These are phyloP conservation scores for Dicycla oo DNA, from an alignment of 2,888 invertebrate genomes.

Conservation along the genomic window DNA sequence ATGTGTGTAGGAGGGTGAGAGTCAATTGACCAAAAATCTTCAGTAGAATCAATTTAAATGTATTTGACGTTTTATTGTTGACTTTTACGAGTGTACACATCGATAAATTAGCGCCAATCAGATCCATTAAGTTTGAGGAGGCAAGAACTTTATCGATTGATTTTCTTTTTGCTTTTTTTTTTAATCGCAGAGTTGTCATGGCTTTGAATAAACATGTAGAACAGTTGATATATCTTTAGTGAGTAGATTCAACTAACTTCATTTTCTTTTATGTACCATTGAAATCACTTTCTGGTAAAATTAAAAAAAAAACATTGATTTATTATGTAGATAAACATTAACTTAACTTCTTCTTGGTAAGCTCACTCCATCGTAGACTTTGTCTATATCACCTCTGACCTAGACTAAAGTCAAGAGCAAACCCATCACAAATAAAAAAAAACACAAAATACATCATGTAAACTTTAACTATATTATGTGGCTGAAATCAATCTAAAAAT, in stretches of 20 bases:
- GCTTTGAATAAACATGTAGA: not conserved
- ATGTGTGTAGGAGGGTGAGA: too few species aligned
- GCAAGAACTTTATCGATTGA: slow-evolving; percentile 22
- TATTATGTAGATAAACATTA: not conserved
- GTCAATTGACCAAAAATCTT: slow-evolving; percentile 42
- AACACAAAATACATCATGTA: slow-evolving; percentile 11
- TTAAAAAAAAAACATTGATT: not conserved
- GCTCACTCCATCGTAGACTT: too few species aligned
- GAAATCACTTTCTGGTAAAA: too few species aligned
- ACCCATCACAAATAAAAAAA: slow-evolving; percentile 22
- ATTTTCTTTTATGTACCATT: too few species aligned
- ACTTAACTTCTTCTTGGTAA: too few species aligned
- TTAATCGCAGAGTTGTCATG: slow-evolving; percentile 10
- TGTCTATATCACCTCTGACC: too few species aligned
- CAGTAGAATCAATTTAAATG: slow-evolving; percentile 45
- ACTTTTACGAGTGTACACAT: slow-evolving; percentile 50
- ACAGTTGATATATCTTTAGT: not conserved
- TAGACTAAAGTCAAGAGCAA: too few species aligned
- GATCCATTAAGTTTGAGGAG: slow-evolving; percentile 28
- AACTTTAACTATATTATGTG: slow-evolving; percentile 5
- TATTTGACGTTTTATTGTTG: slow-evolving; percentile 52
- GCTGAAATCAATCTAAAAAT: slow-evolving; percentile 26
- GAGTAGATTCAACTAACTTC: not conserved
- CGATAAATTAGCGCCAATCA: slow-evolving; percentile 52
- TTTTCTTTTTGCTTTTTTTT: not conserved